Evolutionary conservation across 2,113 vertebrate genomes (phyloP), one percentile per base, ranked within the genome.

Genomic region (Chitala chitala): DNA sequence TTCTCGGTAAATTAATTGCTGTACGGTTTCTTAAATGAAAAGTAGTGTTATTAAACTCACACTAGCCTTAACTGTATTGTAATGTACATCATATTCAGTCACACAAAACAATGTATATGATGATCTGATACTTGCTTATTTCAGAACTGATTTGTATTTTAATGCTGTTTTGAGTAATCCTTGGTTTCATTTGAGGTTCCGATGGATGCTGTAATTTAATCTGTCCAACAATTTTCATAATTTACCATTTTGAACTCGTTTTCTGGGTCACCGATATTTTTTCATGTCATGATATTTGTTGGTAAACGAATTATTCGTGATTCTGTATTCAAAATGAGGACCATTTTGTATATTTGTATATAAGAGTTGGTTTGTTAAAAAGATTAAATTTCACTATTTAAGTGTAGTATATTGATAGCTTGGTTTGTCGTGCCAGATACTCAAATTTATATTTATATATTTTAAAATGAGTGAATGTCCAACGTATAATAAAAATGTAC

Each of bases 371-470:
- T 86, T 87, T 85, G 79, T 72, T 71, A 59, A 63, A 48, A 73
- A 63, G 22, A 51, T n/a, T n/a, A n/a, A n/a, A n/a, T 44, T 71
- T 71, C 5, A 81, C 81, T 89, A 91, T 91, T 89, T 88, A 90
- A 90, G n/a, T 88, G 83, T 87, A 80, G 86, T 85, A 89, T 89
- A 64, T 76, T 69, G 69, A 76, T 76, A 73, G 71, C 81, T 75
- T 77, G 86, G 86, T 88, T 86, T 90, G 89, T 86, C 80, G 88
- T 90, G 87, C 84, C 75, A 86, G 75, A 86, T 77, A 82, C 88
- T 87, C 88, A 87, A 84, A 85, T 88, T 86, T 91, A 89, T 89
- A 86, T 90, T 87, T 92, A 90, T 94, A 92, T 89, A 93, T 80
- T 31, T 71, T 73, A 69, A 78, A 71, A 48, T 0, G 87, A 85